Conservation (phyloP, 1,140 invertebrate species). For the Dysdera silvatica region DNA sequence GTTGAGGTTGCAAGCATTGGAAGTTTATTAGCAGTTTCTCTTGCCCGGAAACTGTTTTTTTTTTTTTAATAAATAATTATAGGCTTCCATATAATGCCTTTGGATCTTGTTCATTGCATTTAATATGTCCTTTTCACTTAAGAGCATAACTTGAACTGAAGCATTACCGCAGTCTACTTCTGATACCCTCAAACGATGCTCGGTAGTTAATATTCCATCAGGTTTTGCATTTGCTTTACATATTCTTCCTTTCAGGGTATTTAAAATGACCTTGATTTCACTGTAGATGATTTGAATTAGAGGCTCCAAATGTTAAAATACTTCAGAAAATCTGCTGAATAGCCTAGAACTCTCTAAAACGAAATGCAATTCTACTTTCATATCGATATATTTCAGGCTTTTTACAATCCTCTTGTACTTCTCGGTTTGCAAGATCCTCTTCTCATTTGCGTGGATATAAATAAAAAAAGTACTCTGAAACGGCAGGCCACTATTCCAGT, state of each 20-base stretch:
- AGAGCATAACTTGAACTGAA: background rate
- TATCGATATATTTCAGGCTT: slow-evolving; percentile 10
- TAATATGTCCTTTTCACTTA: background rate
- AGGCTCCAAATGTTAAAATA: slow-evolving; percentile 30
- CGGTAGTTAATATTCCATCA: background rate
- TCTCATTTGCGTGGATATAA: slow-evolving; percentile 12
- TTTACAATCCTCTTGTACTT: slow-evolving; percentile 27
- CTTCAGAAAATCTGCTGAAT: slow-evolving; percentile 22
- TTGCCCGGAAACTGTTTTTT: too few relatives aligned
- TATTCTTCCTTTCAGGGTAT: slow-evolving; percentile 9
- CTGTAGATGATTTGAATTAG: slow-evolving; percentile 28
- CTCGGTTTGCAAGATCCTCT: background rate
- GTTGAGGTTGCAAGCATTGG: background rate
- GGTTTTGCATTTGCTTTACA: slow-evolving; percentile 5
- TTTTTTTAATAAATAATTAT: background rate
- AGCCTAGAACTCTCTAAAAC: slow-evolving; percentile 18
- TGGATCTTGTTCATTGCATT: background rate
- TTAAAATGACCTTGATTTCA: slow-evolving; percentile 19
- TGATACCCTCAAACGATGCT: background rate
- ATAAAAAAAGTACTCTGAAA: slow-evolving; percentile 31
- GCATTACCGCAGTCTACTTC: background rate
- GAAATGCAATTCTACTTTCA: slow-evolving; percentile 26
- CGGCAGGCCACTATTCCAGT: slow-evolving; percentile 32
- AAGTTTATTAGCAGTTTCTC: background rate
- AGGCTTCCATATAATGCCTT: background rate